These are phyloP conservation scores for Gymnothorax javanicus DNA, from an alignment of 2,797 vertebrate species.

Conservation along the genomic window DNA sequence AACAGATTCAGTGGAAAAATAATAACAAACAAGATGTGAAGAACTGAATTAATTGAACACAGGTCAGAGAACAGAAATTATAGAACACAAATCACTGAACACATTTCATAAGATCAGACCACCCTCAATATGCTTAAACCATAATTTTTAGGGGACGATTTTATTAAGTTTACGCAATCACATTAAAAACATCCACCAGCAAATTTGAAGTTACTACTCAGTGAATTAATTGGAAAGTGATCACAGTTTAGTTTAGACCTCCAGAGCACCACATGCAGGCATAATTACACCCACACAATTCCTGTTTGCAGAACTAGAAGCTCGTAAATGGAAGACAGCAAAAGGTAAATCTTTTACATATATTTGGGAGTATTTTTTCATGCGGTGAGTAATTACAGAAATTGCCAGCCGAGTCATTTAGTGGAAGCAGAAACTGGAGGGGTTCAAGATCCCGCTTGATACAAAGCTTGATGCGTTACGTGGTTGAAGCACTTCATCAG, in stretches of 20 bases:
- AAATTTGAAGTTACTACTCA: background rate
- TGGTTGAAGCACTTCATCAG: no score
- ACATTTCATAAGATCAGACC: background rate
- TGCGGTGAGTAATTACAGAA: no score
- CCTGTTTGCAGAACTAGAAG: no score
- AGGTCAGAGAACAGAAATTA: background rate
- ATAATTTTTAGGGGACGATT: background rate
- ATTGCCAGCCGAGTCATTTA: no score
- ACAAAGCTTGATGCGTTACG: no score
- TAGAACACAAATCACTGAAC: background rate
- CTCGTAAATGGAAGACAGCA: no score
- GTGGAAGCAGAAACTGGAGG: no score
- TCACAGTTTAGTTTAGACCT: background rate
- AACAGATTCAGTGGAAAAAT: background rate
- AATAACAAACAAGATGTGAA: background rate
- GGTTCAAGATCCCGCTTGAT: no score
- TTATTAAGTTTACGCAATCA: background rate
- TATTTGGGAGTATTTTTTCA: no score
- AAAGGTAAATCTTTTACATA: no score
- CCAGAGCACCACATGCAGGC: background rate
- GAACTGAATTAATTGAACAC: background rate
- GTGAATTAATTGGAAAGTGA: constrained; percentile 4
- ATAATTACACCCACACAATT: background rate
- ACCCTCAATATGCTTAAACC: background rate
- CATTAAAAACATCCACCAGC: background rate